Conservation (phyloP, 2,797 vertebrate species). For the Molossus alvarezi region DNA sequence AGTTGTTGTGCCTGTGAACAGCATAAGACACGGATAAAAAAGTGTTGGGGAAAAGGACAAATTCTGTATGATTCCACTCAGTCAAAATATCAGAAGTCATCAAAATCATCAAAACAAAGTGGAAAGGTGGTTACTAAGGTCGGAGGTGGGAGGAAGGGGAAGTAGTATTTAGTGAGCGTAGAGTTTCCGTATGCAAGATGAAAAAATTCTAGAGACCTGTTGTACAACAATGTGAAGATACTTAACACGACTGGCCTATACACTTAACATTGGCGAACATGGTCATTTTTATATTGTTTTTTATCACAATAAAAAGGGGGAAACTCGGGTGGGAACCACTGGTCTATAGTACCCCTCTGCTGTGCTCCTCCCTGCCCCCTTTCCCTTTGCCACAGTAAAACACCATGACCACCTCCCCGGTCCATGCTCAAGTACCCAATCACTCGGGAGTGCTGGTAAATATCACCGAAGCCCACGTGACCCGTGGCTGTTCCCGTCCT, state of each 20-base stretch:
- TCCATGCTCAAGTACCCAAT: background rate
- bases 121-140: background rate
- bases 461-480: background rate
- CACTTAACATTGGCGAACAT: background rate
- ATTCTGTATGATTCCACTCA: background rate
- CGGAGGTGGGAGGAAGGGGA: background rate
- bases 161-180: background rate
- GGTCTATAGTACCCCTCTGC: accelerated
- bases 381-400: background rate
- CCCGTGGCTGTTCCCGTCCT: background rate
- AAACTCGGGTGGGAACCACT: too few relatives aligned
- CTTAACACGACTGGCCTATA: background rate
- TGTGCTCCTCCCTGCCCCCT: background rate
- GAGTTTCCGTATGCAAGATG: background rate
- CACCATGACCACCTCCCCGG: background rate
- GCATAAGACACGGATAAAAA: background rate
- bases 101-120: background rate
- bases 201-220: background rate
- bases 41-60: background rate
- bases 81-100: background rate
- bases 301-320: background rate
- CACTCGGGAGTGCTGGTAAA: background rate
- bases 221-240: background rate
- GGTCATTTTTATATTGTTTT: background rate
- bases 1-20: background rate